Evolutionary conservation across 2,113 vertebrate species (phyloP).

Genomic region (Recurvirostra avosetta): DNA sequence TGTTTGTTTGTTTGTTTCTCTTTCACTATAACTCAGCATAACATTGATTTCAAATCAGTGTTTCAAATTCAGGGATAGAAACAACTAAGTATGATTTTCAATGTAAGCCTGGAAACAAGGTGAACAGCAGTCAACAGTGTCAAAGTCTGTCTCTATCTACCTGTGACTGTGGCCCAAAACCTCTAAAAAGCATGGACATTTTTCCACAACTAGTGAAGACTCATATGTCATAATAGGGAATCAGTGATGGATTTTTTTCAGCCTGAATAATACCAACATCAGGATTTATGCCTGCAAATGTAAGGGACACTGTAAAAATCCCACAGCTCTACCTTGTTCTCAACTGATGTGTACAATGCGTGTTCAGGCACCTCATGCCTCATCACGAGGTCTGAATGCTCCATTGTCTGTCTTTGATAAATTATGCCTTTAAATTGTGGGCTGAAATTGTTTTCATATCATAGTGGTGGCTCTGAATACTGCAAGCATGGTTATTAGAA

Average conservation of each 20-base stretch:
- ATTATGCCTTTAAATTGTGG: background rate
- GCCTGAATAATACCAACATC: background rate
- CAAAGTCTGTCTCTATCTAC: background rate
- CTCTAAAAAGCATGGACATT: background rate
- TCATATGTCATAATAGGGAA: background rate
- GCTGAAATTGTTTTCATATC: background rate
- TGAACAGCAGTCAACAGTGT: background rate
- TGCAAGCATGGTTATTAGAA: background rate
- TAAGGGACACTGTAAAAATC: background rate
- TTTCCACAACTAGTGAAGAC: background rate
- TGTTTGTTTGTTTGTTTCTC: background rate
- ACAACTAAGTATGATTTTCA: background rate
- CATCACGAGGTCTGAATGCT: background rate
- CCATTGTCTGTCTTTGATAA: background rate
- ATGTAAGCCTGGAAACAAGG: background rate
- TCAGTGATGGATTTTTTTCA: background rate
- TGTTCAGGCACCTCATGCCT: accelerated
- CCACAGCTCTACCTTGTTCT: background rate
- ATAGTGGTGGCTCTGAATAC: background rate
- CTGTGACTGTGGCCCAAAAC: background rate
- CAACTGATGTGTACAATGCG: background rate
- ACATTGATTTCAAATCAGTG: background rate
- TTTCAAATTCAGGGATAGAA: background rate
- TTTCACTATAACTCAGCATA: background rate
- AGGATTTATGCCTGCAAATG: accelerated